Percentiles rank a stretch among this genome's conserved stretches.
Evolutionary conservation across 2,797 vertebrate genomes (phyloP).

Genomic region (Muscicapa striata): DNA sequence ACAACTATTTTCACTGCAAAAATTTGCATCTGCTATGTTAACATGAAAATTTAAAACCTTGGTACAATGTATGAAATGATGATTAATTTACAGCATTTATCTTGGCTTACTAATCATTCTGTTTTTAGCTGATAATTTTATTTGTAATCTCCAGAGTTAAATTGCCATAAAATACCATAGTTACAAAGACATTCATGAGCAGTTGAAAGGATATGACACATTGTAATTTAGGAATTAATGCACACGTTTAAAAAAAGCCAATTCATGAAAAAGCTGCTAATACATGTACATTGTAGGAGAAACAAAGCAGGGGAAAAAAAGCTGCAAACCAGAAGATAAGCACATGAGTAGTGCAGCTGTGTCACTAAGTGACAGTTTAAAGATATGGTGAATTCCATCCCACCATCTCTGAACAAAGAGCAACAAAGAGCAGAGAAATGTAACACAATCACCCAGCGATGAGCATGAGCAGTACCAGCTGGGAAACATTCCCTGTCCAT

Average conservation of each 20-base stretch:
- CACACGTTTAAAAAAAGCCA: neutral
- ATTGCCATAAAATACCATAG: constrained; percentile 65
- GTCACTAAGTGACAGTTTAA: constrained; percentile 16
- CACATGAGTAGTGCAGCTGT: constrained; percentile 16
- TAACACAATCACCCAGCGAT: neutral
- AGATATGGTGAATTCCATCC: constrained; percentile 26
- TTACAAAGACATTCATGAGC: constrained; percentile 53
- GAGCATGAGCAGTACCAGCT: constrained; percentile 11
- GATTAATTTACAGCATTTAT: constrained; percentile 65
- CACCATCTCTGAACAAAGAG: constrained; percentile 27
- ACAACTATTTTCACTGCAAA: neutral
- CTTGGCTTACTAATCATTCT: constrained; percentile 60
- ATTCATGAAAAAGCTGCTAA: constrained; percentile 38
- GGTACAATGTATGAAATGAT: constrained; percentile 13
- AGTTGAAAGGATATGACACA: constrained; percentile 60
- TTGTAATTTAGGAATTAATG: constrained; percentile 65
- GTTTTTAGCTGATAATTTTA: constrained; percentile 57
- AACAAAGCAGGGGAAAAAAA: neutral
- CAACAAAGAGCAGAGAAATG: constrained; percentile 21
- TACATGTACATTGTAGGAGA: constrained; percentile 22
- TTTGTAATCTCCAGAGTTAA: constrained; percentile 66
- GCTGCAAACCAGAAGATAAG: constrained; percentile 38
- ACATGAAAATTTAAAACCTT: constrained; percentile 19
- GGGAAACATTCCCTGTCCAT: neutral
- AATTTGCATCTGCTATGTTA: constrained; percentile 11